A percentile compares a stretch with the other conserved stretches of the same genome.
phyloP scores from a whole-genome alignment of 2,113 vertebrate species.

The Phrynocephalus versicolor region DNA sequence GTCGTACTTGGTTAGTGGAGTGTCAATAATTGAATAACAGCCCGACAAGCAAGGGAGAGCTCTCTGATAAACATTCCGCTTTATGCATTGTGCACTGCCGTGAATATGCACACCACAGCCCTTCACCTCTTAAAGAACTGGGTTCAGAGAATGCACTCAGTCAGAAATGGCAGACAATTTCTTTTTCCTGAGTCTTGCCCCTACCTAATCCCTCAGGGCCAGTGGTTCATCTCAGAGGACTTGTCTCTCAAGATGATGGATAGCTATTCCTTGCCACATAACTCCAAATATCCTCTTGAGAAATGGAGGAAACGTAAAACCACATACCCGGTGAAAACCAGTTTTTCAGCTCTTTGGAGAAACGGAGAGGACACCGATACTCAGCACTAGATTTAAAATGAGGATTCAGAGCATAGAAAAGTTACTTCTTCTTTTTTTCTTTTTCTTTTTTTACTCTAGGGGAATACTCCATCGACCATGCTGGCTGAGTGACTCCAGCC shows the following conservation, averaged over 20 bases:
- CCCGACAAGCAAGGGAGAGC: constrained; percentile 15
- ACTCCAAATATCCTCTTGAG: neutral
- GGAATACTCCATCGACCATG: too few relatives aligned
- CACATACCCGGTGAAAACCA: neutral
- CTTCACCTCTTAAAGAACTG: neutral
- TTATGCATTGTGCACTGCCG: too few relatives aligned
- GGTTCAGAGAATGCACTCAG: neutral
- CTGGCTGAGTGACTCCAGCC: too few relatives aligned
- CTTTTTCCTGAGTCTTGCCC: neutral
- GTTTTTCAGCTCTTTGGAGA: neutral
- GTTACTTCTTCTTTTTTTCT: too few relatives aligned
- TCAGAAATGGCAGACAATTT: neutral
- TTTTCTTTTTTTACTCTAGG: neutral
- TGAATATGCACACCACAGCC: neutral
- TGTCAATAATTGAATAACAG: constrained; percentile 68
- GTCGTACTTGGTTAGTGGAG: constrained; percentile 62
- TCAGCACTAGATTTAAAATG: neutral
- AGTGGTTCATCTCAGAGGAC: neutral
- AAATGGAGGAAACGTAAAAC: neutral
- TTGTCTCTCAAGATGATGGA: constrained; percentile 3
- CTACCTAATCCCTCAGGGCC: neutral
- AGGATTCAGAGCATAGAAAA: neutral
- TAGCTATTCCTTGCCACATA: neutral
- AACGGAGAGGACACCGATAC: neutral
- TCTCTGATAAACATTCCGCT: neutral